phyloP scores from a whole-genome alignment of 2,888 invertebrate species.

The Gymnoscelis rufifasciata region DNA sequence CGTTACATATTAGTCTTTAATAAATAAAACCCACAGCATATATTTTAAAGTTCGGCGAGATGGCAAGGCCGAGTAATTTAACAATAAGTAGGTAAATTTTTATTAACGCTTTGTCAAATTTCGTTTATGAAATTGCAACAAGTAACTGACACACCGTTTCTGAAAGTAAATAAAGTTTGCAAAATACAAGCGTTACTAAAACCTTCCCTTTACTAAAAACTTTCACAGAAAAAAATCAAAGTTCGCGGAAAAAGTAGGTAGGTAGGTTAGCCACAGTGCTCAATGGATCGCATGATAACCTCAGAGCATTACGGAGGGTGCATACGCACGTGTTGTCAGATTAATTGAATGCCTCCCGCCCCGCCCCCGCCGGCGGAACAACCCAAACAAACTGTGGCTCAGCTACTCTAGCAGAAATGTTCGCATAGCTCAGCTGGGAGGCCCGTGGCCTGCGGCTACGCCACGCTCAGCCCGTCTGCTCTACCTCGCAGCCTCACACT shows the following conservation, averaged over 20 bases:
- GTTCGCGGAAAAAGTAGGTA: slow-evolving; percentile 17
- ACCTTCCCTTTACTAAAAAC: too few species aligned
- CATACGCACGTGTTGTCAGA: slow-evolving; percentile 71
- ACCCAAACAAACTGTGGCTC: slow-evolving; percentile 38
- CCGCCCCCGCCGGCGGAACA: slow-evolving; percentile 28
- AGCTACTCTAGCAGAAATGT: slow-evolving; percentile 18
- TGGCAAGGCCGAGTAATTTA: too few species aligned
- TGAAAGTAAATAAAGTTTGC: too few species aligned
- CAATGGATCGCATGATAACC: slow-evolving; percentile 59
- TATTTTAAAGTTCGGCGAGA: too few species aligned
- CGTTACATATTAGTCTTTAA: too few species aligned
- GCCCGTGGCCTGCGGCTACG: slow-evolving; percentile 2
- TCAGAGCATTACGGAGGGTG: slow-evolving; percentile 48
- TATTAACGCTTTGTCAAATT: too few species aligned
- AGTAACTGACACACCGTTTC: too few species aligned
- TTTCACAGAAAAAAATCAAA: slow-evolving; percentile 16
- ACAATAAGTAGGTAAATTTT: too few species aligned
- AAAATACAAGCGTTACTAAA: too few species aligned
- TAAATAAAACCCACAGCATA: too few species aligned
- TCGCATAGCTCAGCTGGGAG: slow-evolving; percentile 29
- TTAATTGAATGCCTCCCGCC: slow-evolving; percentile 64
- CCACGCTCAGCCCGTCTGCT: too few species aligned
- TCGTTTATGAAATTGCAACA: too few species aligned
- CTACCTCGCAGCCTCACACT: slow-evolving; percentile 21
- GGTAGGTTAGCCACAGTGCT: slow-evolving; percentile 29